These are phyloP conservation scores for Formicarius rufipectus DNA, from an alignment of 2,113 vertebrate genomes.

Conservation along the genomic window DNA sequence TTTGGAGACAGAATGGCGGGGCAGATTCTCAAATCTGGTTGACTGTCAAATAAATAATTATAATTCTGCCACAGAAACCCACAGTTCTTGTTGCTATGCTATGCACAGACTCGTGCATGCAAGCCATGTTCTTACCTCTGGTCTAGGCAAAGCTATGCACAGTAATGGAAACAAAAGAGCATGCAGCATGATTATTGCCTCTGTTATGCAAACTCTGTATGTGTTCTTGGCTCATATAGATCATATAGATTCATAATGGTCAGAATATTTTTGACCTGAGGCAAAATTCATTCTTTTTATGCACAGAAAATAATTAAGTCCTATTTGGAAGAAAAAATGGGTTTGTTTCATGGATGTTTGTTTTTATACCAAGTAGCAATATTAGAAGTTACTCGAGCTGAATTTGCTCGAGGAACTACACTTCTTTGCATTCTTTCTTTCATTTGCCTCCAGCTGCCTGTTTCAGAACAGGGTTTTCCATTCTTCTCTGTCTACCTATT, in stretches of 20 bases:
- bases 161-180: not conserved
- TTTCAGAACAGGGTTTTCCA: not conserved
- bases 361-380: not conserved
- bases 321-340: not conserved
- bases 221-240: not conserved
- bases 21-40: not conserved
- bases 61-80: not conserved
- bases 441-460: conserved; percentile 11
- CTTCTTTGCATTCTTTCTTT: not conserved
- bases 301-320: not conserved
- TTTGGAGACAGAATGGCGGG: not conserved
- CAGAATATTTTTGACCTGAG: not conserved
- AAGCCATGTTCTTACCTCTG: not conserved
- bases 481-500: not conserved
- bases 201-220: not conserved
- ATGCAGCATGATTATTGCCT: not conserved
- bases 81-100: not conserved
- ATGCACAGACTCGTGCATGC: not conserved
- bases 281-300: not conserved
- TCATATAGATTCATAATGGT: not conserved
- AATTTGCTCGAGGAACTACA: not conserved
- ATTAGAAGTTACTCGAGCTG: not conserved
- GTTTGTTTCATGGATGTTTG: not conserved
- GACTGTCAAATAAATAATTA: not conserved
- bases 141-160: not conserved